Base-by-base conservation (phyloP, 2,888 invertebrate genomes). In the Chloroclystis v-ata region DNA sequence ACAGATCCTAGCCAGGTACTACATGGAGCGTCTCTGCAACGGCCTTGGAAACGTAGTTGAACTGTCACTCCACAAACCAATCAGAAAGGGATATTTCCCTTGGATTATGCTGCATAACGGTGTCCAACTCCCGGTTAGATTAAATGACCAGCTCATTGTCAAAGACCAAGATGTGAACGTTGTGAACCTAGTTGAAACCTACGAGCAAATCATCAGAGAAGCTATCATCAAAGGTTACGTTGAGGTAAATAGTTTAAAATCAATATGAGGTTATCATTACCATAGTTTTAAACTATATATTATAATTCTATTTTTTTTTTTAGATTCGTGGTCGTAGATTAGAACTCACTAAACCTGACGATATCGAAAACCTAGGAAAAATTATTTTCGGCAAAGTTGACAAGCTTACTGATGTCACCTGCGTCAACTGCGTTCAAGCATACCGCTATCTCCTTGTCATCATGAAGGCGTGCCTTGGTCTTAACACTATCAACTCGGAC, bases 1-100 rank as follows among this genome's bases (percentile, higher is more conserved):
- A 67, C 92, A 92, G 70, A 81, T 93, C 6, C 70, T 92, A 48
- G 93, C 93, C 30, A 89, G 91, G 53, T 90, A 89, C 64, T 83
- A 89, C 59, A 58, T 90, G 41, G 90, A 90, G 51, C 85, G 90
- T 53, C 64, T 90, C 1, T 84, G 89, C 4, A 88, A 89, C 43
- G 86, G 82, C 33, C 59, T 90, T 14, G 89, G 86, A 28, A 65
- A 64, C 7, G 75, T 89, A 30, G 67, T 67, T 20, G 75, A 85
- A 10, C 72, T 90, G 10, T 78, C 86, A 14, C 89, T 78, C 77
- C 48, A 82, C 55, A 78, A 72, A 33, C 75, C 82, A 2, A 72
- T 90, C 51, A 75, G 63, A 43, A 72, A 69, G 44, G 90, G 91
- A 50, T 91, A 90, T 70, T 90, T 89, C 78, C 91, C 91, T 0